These are phyloP conservation scores for Eufriesea mexicana DNA, from an alignment of 1,140 invertebrate genomes.

Conservation along the genomic window DNA sequence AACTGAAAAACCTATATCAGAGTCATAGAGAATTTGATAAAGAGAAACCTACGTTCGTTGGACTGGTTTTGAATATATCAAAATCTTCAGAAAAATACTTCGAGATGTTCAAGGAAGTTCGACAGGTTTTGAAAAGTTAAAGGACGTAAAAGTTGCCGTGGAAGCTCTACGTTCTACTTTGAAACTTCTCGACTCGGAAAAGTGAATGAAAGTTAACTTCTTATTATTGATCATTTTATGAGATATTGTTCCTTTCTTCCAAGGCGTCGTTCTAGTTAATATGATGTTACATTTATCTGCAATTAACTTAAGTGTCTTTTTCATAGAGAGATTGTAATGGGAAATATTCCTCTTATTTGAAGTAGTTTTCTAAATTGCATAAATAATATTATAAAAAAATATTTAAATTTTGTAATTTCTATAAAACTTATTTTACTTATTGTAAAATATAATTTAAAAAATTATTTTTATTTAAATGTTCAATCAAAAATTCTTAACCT, in stretches of 20 bases:
- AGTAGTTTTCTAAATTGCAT: neutral
- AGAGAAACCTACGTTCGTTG: neutral
- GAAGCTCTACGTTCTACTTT: neutral
- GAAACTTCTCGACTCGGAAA: neutral
- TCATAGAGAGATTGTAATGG: neutral
- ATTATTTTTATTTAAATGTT: too few species aligned
- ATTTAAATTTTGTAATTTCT: too few species aligned
- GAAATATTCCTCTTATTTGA: neutral
- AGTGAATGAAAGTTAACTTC: neutral
- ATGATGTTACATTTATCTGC: neutral
- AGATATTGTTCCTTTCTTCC: too few species aligned
- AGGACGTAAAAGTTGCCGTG: neutral
- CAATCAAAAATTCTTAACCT: too few species aligned
- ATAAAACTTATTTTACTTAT: too few species aligned
- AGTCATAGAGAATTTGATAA: too few species aligned
- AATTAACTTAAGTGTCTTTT: neutral
- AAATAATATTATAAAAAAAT: neutral
- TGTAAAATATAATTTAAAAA: too few species aligned
- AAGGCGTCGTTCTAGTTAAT: neutral
- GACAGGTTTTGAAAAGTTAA: neutral
- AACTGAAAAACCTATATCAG: neutral
- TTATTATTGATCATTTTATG: constrained; percentile 20
- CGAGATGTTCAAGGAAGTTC: neutral
- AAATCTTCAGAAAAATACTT: neutral
- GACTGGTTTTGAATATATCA: neutral